Evolutionary conservation across 2,113 vertebrate genomes (phyloP).

Genomic region (Hippocampus zosterae): DNA sequence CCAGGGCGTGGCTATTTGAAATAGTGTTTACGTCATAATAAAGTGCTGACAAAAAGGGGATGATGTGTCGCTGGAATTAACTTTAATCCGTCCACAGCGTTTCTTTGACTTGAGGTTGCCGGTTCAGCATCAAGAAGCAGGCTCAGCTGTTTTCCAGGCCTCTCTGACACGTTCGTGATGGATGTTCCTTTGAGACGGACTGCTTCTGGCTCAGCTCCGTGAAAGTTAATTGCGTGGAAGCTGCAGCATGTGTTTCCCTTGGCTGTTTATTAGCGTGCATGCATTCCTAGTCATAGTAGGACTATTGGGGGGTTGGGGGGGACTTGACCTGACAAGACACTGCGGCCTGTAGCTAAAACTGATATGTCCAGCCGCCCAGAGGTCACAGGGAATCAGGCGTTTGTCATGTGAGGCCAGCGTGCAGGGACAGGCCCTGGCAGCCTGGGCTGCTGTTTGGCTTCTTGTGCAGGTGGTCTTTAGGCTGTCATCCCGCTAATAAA

Average conservation of each 20-base stretch:
- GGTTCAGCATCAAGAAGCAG: neutral
- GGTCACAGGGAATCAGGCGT: constrained; percentile 45
- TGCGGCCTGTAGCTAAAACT: constrained; percentile 35
- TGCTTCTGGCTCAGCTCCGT: constrained; percentile 41
- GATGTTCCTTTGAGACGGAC: constrained; percentile 30
- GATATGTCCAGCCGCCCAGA: constrained; percentile 23
- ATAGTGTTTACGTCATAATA: constrained; percentile 17
- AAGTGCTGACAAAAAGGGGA: constrained; percentile 3
- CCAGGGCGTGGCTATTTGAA: constrained; percentile 1
- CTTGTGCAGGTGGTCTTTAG: constrained; percentile 36
- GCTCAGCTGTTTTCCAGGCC: constrained; percentile 20
- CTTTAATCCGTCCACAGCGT: constrained; percentile 7
- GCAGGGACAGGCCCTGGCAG: constrained; percentile 44
- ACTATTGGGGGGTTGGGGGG: constrained; percentile 4
- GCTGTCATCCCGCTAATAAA: constrained; percentile 59
- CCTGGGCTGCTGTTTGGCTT: constrained; percentile 15
- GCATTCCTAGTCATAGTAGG: constrained; percentile 23
- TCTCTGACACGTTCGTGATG: constrained; percentile 9
- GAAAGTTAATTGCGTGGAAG: constrained; percentile 8
- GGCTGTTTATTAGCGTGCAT: constrained; percentile 11
- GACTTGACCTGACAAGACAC: constrained; percentile 26
- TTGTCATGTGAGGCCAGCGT: constrained; percentile 43
- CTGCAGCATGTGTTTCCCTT: constrained; percentile 38
- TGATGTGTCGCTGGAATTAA: constrained; percentile 7
- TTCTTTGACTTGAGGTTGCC: neutral